A percentile compares a stretch with the other conserved stretches of the same genome.
These are phyloP conservation scores for Leptopilina myrica DNA, from an alignment of 2,888 invertebrate species.

Conservation along the genomic window DNA sequence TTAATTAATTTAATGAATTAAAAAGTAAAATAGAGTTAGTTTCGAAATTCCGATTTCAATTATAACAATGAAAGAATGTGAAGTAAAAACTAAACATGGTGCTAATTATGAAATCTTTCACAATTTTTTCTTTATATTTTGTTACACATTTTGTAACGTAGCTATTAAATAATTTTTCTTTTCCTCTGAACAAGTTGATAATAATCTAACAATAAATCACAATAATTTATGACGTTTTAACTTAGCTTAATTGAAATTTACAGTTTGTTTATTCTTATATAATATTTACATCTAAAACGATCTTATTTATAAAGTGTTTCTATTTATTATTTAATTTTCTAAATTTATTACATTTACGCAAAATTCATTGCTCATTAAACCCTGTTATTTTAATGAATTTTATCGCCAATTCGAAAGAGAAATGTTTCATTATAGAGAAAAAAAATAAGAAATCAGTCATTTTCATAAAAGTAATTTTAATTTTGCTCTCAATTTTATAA, in stretches of 20 bases:
- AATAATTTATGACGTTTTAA: slow-evolving; percentile 16
- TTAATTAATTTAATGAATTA: too few species aligned
- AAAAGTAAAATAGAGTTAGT: too few species aligned
- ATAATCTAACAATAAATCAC: slow-evolving; percentile 3
- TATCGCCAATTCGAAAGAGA: not conserved
- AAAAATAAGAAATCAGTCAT: not conserved
- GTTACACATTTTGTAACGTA: not conserved
- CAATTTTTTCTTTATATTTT: not conserved
- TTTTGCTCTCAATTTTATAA: not conserved
- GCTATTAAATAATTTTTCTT: slow-evolving; percentile 8
- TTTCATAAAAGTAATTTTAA: not conserved
- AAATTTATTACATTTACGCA: slow-evolving; percentile 14
- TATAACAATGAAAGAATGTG: too few species aligned
- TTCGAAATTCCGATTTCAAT: too few species aligned
- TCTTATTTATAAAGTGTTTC: slow-evolving; percentile 4
- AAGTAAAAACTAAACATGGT: slow-evolving; percentile 1
- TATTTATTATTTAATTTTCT: slow-evolving; percentile 19
- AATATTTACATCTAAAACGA: slow-evolving; percentile 36
- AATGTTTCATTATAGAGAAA: not conserved
- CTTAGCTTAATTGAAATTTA: slow-evolving; percentile 28
- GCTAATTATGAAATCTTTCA: not conserved
- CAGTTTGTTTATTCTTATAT: slow-evolving; percentile 17
- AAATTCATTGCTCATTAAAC: slow-evolving; percentile 27
- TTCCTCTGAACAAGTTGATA: not conserved
- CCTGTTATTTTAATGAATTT: slow-evolving; percentile 31